These are phyloP conservation scores for Emydoidea blandingii DNA, from an alignment of 2,797 vertebrate genomes.

Conservation along the genomic window DNA sequence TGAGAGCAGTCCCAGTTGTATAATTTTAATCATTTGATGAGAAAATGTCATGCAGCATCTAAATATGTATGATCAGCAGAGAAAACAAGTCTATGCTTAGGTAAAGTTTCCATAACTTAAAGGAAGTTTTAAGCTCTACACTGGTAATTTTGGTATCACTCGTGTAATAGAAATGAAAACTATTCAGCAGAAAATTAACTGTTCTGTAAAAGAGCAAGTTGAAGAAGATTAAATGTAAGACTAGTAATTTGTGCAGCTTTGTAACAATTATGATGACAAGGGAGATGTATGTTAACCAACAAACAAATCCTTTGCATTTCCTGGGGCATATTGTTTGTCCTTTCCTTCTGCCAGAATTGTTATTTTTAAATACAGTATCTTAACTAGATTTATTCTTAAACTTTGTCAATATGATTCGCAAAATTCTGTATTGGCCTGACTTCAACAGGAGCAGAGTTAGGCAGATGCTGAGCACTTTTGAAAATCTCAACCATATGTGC, in stretches of 20 bases:
- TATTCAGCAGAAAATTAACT: not conserved
- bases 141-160: not conserved
- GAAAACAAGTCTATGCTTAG: not conserved
- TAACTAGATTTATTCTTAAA: rapidly evolving
- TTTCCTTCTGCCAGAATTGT: not conserved
- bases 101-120: not conserved
- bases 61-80: not conserved
- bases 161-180: not conserved
- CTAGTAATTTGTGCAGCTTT: not conserved
- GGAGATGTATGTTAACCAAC: no score
- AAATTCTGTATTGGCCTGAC: no score
- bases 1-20: not conserved
- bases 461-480: rapidly evolving
- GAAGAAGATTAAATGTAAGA: not conserved
- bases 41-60: not conserved
- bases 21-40: not conserved
- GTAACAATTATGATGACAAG: not conserved
- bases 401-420: rapidly evolving
- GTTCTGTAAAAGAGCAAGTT: no score
- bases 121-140: not conserved
- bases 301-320: no score
- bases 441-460: no score
- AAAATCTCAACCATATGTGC: not conserved
- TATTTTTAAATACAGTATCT: not conserved
- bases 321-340: not conserved